phyloP scores from a whole-genome alignment of 2,888 invertebrate species.

The Drosophila mimica region DNA sequence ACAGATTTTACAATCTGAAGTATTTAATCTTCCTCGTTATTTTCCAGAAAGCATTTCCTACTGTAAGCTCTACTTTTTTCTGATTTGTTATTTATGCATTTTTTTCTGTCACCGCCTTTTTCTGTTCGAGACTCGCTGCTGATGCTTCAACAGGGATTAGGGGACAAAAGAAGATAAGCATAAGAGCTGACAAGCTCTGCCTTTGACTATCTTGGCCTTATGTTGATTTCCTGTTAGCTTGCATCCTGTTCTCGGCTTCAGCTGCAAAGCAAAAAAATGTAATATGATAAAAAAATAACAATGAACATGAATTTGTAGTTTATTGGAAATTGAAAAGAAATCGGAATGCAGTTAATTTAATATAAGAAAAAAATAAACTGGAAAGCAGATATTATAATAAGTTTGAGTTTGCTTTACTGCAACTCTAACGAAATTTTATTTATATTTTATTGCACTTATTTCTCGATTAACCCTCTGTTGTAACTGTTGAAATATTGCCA shows the following conservation, averaged over 20 bases:
- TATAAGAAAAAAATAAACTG: background rate
- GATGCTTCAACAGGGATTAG: slow-evolving; percentile 39
- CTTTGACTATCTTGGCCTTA: background rate
- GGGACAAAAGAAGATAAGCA: slow-evolving; percentile 38
- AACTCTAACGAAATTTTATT: background rate
- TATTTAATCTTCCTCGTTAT: background rate
- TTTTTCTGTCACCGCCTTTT: background rate
- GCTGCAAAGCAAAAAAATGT: background rate
- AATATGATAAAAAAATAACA: no score
- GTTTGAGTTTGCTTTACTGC: background rate
- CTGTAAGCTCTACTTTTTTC: background rate
- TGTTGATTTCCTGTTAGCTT: background rate
- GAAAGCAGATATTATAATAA: background rate
- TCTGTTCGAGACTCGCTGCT: slow-evolving; percentile 32
- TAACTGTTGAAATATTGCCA: slow-evolving; percentile 44
- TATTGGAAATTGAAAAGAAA: no score
- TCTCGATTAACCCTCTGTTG: slow-evolving; percentile 34
- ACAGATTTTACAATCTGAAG: background rate
- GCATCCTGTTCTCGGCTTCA: background rate
- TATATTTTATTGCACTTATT: slow-evolving; percentile 5
- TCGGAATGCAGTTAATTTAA: background rate
- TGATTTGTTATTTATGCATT: background rate
- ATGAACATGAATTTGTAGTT: no score
- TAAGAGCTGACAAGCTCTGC: slow-evolving; percentile 38
- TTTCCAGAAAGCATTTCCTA: background rate